Base-by-base conservation (phyloP, 1,140 invertebrate genomes). In the Orius laevigatus region DNA sequence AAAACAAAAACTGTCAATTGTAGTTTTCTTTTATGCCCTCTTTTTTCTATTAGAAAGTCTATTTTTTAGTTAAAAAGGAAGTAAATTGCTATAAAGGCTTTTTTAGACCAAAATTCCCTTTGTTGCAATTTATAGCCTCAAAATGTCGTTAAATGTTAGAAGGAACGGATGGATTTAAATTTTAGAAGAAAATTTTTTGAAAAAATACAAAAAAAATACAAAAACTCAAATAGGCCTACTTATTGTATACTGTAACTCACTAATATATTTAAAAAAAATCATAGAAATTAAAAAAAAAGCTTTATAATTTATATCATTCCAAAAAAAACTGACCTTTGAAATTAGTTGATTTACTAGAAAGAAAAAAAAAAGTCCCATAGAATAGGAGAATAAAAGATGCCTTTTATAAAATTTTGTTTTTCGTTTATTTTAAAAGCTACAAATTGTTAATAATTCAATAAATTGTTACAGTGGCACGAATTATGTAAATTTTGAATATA, bases 221-320 rank as follows among this genome's bases (percentile, higher is more conserved):
- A 45, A 43, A 16, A 25, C 25, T 33, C 35, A 38, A 36, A 50
- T 50, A 50, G 48, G 48, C 48, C 48, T 50, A 50, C 48, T 34
- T 50, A 50, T 50, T 50, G 48, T 50, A 50, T 50, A 50, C 48
- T 46, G 44, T 46, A 46, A 46, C 35, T 46, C 25, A 34, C 32
- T 46, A 33, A 50, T 32, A 32, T 48, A 12, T 6, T 20, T 25
- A 49, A 18, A 49, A 40, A 44, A 36, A 50, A 34, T 50, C 43
- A 45, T 19, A 33, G 36, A 32, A 45, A 31, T 31, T n/a, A 38
- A 38, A 31, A 43, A 43, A n/a, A 49, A 50, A 48, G 41, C 48
- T 44, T 50, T 44, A 50, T 44, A 38, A 18, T 25, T 25, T 25
- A 45, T 42, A 50, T 50, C 48, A 50, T 44, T 50, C 48, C 40